phyloP scores from a whole-genome alignment of 2,113 vertebrate genomes.

The Anolis sagrei region DNA sequence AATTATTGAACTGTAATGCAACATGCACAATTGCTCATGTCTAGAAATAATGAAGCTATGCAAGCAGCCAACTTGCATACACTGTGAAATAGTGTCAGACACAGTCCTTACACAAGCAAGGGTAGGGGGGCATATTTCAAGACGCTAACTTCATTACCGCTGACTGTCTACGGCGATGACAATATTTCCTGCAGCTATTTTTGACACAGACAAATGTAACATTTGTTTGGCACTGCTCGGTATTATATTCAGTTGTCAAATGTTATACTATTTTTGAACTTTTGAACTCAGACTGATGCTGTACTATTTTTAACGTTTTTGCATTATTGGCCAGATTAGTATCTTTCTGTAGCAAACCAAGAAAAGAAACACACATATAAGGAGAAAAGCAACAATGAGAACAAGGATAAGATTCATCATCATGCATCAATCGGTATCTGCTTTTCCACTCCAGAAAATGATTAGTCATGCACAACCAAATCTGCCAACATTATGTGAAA shows the following conservation, averaged over 20 bases:
- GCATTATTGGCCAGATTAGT: slow-evolving; percentile 31
- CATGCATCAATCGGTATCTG: too few species aligned
- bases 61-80: background rate
- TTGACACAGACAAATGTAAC: slow-evolving; percentile 42
- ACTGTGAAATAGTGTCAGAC: background rate
- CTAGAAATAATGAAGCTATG: too few species aligned
- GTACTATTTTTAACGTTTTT: slow-evolving; percentile 33
- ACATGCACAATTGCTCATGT: too few species aligned
- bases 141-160: slow-evolving; percentile 37
- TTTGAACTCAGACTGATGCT: slow-evolving; percentile 51
- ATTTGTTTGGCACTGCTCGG: slow-evolving; percentile 29
- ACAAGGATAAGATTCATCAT: background rate
- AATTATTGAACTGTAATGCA: background rate
- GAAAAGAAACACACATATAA: slow-evolving; percentile 18
- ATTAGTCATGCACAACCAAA: too few species aligned
- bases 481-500: too few species aligned
- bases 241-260: slow-evolving; percentile 34
- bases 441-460: too few species aligned
- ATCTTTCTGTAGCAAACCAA: slow-evolving; percentile 22
- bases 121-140: background rate
- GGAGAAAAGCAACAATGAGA: background rate
- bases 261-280: slow-evolving; percentile 36
- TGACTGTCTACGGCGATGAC: slow-evolving; percentile 30
- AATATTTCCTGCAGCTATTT: slow-evolving; percentile 39
- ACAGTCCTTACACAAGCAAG: background rate